Conservation (phyloP, 2,797 vertebrate species). For the Diplodus sargus region DNA sequence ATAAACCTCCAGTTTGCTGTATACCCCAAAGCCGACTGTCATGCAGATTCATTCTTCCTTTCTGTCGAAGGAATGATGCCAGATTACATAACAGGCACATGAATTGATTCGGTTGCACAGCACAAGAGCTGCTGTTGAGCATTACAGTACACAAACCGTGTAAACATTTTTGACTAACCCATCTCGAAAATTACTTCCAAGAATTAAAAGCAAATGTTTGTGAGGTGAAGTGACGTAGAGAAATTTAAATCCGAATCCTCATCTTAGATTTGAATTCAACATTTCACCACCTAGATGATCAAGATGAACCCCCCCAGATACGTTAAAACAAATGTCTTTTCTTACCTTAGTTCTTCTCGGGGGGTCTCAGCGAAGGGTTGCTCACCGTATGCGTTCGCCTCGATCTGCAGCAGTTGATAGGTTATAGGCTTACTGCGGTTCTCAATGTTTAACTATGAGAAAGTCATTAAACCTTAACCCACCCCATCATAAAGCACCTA, state of each 20-base stretch:
- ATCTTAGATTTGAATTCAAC: not conserved
- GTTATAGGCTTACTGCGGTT: slow-evolving; percentile 19
- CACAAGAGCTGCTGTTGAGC: not conserved
- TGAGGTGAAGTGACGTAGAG: not conserved
- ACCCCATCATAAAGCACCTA: slow-evolving; percentile 56
- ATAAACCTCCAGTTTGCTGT: not conserved
- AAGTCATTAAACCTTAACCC: slow-evolving; percentile 77
- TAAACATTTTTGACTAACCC: no score
- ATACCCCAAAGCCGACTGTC: slow-evolving; percentile 31
- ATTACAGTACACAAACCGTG: slow-evolving; percentile 4
- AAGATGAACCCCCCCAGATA: not conserved
- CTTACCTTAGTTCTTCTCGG: slow-evolving; percentile 63
- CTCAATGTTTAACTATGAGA: slow-evolving; percentile 53
- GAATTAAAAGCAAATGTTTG: not conserved
- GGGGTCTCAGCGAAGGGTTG: slow-evolving; percentile 29
- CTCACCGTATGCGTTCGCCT: not conserved
- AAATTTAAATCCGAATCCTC: not conserved
- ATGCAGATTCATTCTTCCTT: no score
- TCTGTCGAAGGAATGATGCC: slow-evolving; percentile 30
- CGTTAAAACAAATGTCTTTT: not conserved
- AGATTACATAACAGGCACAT: slow-evolving; percentile 31
- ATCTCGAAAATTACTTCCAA: not conserved
- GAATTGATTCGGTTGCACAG: slow-evolving; percentile 1
- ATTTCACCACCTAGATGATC: not conserved
- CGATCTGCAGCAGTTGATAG: slow-evolving; percentile 24